These are phyloP conservation scores for Listronotus bonariensis DNA, from an alignment of 1,140 invertebrate genomes.

Conservation along the genomic window DNA sequence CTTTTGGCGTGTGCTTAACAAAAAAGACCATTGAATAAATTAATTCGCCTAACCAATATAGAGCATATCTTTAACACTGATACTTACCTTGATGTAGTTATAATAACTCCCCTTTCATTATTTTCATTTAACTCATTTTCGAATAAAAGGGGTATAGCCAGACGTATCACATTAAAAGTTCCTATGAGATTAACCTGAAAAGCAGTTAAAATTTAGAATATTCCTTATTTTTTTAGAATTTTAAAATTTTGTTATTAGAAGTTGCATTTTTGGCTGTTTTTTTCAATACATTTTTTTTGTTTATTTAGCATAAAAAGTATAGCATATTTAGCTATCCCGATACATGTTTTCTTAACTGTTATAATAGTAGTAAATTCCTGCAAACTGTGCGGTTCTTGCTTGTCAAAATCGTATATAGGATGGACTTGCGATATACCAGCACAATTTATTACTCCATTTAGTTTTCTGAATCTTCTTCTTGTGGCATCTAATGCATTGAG, in stretches of 20 bases:
- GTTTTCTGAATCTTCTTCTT: constrained; percentile 27
- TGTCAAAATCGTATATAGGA: constrained; percentile 12
- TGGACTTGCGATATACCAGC: neutral
- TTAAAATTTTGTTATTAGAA: no score
- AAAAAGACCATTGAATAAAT: no score
- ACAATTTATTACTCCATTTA: constrained; percentile 35
- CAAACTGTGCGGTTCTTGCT: constrained; percentile 14
- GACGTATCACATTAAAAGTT: constrained; percentile 24
- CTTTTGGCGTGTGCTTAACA: no score
- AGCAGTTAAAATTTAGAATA: no score
- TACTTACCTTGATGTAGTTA: constrained; percentile 27
- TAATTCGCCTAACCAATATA: no score
- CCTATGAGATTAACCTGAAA: constrained; percentile 13
- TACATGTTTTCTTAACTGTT: constrained; percentile 11
- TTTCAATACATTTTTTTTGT: no score
- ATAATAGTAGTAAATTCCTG: constrained; percentile 26
- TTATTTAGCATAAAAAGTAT: no score
- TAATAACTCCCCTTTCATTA: constrained; percentile 25
- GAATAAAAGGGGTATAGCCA: constrained; percentile 11
- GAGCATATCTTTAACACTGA: no score
- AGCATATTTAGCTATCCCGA: no score
- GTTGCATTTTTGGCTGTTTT: no score
- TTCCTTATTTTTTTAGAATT: no score
- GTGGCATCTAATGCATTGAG: constrained; percentile 19
- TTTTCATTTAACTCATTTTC: constrained; percentile 15